A percentile compares a stretch with the other conserved stretches of the same genome.
phyloP scores from a whole-genome alignment of 2,797 vertebrate genomes.

The Pelochelys cantorii region DNA sequence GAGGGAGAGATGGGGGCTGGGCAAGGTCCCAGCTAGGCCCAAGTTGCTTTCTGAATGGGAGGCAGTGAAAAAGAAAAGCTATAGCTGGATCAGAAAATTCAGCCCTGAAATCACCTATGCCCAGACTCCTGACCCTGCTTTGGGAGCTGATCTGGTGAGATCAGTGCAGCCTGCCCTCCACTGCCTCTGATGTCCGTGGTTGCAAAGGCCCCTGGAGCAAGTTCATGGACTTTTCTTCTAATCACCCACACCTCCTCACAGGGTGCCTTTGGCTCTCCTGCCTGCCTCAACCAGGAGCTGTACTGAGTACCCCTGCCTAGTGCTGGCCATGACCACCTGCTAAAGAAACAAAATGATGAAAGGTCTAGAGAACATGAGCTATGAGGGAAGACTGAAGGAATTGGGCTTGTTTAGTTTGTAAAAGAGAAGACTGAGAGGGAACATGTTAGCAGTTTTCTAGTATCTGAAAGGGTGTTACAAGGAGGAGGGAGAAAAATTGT shows the following conservation, averaged over 20 bases:
- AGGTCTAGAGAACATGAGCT: no score
- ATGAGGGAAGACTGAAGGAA: no score
- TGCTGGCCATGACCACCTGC: background rate
- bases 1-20: background rate
- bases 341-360: background rate
- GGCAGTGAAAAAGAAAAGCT: background rate
- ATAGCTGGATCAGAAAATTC: background rate
- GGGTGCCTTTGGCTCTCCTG: background rate
- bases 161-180: background rate
- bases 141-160: background rate
- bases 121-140: background rate
- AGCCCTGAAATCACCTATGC: background rate
- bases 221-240: background rate
- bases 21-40: background rate
- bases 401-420: no score
- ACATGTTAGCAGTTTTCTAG: no score
- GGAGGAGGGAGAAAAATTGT: no score
- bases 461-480: no score
- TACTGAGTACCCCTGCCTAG: accelerated
- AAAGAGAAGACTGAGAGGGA: no score
- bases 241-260: background rate
- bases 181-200: background rate
- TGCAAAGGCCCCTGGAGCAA: background rate
- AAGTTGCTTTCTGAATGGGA: background rate
- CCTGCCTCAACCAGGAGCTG: background rate